Percentiles rank a stretch among this genome's conserved stretches.
Conservation (phyloP, 2,888 invertebrate species). For the Leptinotarsa rubiginosa region DNA sequence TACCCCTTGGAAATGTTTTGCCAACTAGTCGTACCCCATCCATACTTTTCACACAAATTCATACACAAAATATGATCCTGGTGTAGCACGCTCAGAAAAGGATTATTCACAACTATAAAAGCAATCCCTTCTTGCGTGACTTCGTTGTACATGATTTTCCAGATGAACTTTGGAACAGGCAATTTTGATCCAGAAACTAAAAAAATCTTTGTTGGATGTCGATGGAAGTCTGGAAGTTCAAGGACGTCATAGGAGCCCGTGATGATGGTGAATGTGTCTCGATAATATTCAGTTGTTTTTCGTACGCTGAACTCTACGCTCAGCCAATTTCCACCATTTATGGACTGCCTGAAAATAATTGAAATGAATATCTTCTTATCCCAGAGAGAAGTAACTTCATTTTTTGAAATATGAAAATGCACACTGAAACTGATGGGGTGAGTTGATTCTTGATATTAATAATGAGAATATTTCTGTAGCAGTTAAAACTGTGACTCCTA, state of each 20-base stretch:
- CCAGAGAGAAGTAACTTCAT: too few relatives aligned
- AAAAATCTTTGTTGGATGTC: slow-evolving; percentile 59
- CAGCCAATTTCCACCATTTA: slow-evolving; percentile 69
- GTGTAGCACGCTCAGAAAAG: slow-evolving; percentile 56
- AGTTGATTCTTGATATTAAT: too few relatives aligned
- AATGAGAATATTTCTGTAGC: too few relatives aligned
- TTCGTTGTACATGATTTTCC: slow-evolving; percentile 67
- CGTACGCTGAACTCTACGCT: slow-evolving; percentile 66
- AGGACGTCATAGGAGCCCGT: slow-evolving; percentile 67
- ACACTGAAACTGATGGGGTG: too few relatives aligned
- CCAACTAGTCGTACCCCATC: slow-evolving; percentile 59
- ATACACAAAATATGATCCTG: slow-evolving; percentile 57
- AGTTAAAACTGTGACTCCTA: too few relatives aligned
- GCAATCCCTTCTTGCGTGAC: slow-evolving; percentile 64
- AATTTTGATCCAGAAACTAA: slow-evolving; percentile 61
- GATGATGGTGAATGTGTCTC: slow-evolving; percentile 62
- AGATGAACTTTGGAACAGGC: slow-evolving; percentile 66
- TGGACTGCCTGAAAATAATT: slow-evolving; percentile 47
- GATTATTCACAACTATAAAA: slow-evolving; percentile 69
- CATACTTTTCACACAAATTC: slow-evolving; percentile 61
- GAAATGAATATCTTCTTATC: too few relatives aligned
- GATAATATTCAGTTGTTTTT: slow-evolving; percentile 59
- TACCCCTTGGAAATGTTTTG: slow-evolving; percentile 58
- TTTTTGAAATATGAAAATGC: too few relatives aligned
- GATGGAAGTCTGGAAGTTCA: slow-evolving; percentile 61